Percentiles rank a stretch among this genome's conserved stretches.
These are phyloP conservation scores for Trachythela sp. DNA, from an alignment of 64 coral and sea anemone species.

Conservation along the genomic window DNA sequence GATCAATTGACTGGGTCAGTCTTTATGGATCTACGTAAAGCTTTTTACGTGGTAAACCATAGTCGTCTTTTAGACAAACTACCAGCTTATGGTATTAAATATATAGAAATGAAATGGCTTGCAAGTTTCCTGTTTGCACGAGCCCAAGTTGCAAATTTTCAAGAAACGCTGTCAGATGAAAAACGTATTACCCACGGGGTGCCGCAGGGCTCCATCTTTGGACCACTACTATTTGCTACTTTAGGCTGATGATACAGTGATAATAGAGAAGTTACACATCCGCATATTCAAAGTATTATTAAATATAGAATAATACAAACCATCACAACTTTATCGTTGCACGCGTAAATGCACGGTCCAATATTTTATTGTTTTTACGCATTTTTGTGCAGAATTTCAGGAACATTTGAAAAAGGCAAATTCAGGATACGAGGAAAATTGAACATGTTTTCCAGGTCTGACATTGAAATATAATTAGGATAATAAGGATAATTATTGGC, in stretches of 20 bases:
- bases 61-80: background rate
- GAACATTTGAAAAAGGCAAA: too few species aligned
- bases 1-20: conserved; percentile 35
- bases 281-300: too few species aligned
- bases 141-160: background rate
- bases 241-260: background rate
- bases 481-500: too few species aligned
- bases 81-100: background rate
- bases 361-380: too few species aligned
- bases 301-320: too few species aligned
- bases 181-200: background rate
- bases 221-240: background rate
- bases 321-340: too few species aligned
- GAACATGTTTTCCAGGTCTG: too few species aligned
- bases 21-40: conserved; percentile 41
- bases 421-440: too few species aligned
- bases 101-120: background rate
- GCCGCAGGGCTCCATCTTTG: conserved; percentile 5
- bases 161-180: background rate
- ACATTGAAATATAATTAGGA: too few species aligned
- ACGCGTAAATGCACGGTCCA: too few species aligned
- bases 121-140: background rate
- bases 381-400: too few species aligned
- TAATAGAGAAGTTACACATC: too few species aligned
- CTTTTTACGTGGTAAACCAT: background rate